Evolutionary conservation across 2,113 vertebrate genomes (phyloP), one percentile per base, ranked within the genome.

Genomic region (Oceanites oceanicus): DNA sequence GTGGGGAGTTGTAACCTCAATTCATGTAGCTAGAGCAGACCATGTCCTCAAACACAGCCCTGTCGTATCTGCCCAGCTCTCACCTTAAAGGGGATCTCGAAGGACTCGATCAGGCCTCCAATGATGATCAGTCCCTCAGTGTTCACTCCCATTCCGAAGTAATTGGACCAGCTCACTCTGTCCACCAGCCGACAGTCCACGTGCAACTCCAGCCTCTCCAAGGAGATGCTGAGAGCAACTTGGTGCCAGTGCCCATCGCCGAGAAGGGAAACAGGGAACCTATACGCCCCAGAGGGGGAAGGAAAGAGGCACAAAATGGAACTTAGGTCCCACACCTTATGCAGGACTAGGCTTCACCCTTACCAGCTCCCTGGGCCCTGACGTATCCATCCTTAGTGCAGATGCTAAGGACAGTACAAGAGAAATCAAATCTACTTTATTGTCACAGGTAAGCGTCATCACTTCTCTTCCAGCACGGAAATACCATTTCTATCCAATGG

Each of bases 31-130:
- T 15, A 49, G 42, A 74, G 36, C 45, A n/a, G 44, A 49, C 27
- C 12, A 21, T 0, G 26, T 49, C 47, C 63, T 36, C 66, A 15
- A 19, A 32, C 3, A 7, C 10, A 68, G 45, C 42, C 45, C 34
- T 53, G 52, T 29, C 17, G 62, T 19, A 14, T 12, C 26, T 52
- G 44, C 59, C 71, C 44, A 71, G 56, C 73, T 68, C 95, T 97
- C 93, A 99, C 99, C 98, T 99, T 97, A 85, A 99, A 99, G 4
- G 99, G 99, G 34, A 98, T 98, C 91, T 99, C 99, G 0, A 98
- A 99, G 55, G 97, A 92, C 75, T 98, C 98, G 0, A 98, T 86
- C 77, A 98, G 97, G 73, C 99, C 99, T 61, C 99, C 99, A 0
- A 99, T 21, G 97, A 99, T 94, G 59, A 99, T 62, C 44, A 99